Base-by-base conservation (phyloP, 1,140 invertebrate genomes). In the Euschistus heros region DNA sequence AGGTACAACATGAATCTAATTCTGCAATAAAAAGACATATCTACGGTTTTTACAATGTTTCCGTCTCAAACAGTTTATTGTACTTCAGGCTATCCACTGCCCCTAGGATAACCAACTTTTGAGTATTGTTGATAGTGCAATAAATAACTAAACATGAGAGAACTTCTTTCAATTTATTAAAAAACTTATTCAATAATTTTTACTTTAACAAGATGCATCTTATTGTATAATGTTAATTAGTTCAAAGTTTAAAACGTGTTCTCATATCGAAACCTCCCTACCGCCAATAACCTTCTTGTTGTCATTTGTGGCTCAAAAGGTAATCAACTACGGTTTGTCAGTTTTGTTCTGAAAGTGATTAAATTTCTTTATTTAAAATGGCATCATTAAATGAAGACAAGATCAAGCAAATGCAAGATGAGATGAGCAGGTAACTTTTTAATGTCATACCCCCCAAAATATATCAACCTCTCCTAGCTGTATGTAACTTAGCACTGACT, bases 321-420 rank as follows among this genome's bases (percentile, higher is more conserved):
- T 37, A 37, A 37, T 37, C 33, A 6, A 37, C 33, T 13, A 37
- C 33, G 33, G 33, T 37, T 26, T 5, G 7, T 24, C n/a, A 5
- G n/a, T 18, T 57, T 57, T 37, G 10, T 37, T 37, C 8, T 37
- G 8, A 10, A 37, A 37, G 33, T 37, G n/a, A 10, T 50, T 50
- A 6, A 24, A 14, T 46, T 15, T 30, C 10, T 5, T n/a, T 33
- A 5, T 54, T 18, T 54, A 64, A n/a, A 37, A 66, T 66, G 64
- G 57, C 64, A 26, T 42, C 26, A 30, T 26, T 60, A 18, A 50
- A 61, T 30, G 64, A 66, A 18, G 64, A 66, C 60, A 66, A 66
- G 24, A 61, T 66, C 47, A 60, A 50, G 24, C 33, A 66, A 61
- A 66, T 66, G 64, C 64, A 66, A 60, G 64, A 66, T 66, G 64